phyloP scores from a whole-genome alignment of 2,888 invertebrate species.

The Morpho helenor region DNA sequence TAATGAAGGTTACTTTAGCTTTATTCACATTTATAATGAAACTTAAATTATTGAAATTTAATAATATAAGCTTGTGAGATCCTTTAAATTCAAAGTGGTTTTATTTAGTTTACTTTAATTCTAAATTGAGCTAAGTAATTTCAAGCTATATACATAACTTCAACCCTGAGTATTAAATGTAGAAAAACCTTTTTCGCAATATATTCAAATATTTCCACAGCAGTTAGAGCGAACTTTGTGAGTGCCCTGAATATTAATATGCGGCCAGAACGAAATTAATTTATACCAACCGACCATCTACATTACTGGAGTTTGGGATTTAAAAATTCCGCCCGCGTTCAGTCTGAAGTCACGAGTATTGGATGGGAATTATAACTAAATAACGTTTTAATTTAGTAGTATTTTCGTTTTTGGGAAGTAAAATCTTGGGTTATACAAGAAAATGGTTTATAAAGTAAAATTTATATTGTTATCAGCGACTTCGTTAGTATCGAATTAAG shows the following conservation, averaged over 20 bases:
- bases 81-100: too few species aligned
- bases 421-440: too few species aligned
- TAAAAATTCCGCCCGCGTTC: constrained; percentile 59
- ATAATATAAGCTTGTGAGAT: too few species aligned
- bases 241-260: constrained; percentile 76
- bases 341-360: constrained; percentile 50
- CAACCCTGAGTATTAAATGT: constrained; percentile 3
- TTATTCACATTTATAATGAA: too few species aligned
- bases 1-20: too few species aligned
- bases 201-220: constrained; percentile 51
- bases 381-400: constrained; percentile 2
- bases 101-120: too few species aligned
- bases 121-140: too few species aligned
- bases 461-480: too few species aligned
- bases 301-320: constrained; percentile 62
- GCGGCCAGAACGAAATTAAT: constrained; percentile 70
- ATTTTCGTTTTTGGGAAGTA: too few species aligned
- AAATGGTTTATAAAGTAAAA: too few species aligned
- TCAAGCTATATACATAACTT: background rate
- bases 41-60: too few species aligned
- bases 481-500: too few species aligned
- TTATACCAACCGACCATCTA: constrained; percentile 61
- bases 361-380: constrained; percentile 22
- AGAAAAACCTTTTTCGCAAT: constrained; percentile 9
- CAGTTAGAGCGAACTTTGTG: constrained; percentile 69